Evolutionary conservation across 2,888 invertebrate species (phyloP).

Genomic region (Tipula lateralis): DNA sequence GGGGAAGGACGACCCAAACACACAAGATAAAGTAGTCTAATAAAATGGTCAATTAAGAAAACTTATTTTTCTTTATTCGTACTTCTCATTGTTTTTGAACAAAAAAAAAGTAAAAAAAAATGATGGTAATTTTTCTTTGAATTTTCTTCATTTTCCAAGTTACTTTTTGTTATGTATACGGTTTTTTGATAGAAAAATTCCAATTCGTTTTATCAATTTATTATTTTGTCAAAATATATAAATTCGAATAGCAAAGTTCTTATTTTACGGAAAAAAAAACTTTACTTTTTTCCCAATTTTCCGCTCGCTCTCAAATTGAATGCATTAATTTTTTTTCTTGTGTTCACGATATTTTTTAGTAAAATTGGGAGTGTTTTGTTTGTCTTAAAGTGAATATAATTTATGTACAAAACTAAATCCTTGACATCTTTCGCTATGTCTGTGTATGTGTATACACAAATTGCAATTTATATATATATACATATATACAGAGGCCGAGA

Average conservation of each 20-base stretch:
- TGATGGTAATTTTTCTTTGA: slow-evolving; percentile 19
- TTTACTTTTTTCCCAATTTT: background rate
- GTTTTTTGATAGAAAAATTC: background rate
- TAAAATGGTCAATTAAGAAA: slow-evolving; percentile 19
- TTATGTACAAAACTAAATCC: background rate
- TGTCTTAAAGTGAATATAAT: background rate
- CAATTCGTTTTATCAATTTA: slow-evolving; percentile 24
- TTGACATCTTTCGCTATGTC: background rate
- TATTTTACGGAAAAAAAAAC: background rate
- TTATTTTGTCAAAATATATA: slow-evolving; percentile 5
- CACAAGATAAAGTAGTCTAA: slow-evolving; percentile 9
- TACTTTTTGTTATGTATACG: background rate
- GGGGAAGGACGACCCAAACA: background rate
- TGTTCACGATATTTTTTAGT: background rate
- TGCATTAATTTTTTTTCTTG: background rate
- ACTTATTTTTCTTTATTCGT: slow-evolving; percentile 16
- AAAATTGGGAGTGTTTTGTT: slow-evolving; percentile 3
- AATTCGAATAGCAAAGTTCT: background rate
- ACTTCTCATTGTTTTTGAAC: slow-evolving; percentile 11
- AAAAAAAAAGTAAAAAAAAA: background rate
- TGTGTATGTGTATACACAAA: background rate
- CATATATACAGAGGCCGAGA: background rate
- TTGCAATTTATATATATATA: no score
- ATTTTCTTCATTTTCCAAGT: background rate
- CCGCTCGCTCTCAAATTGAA: background rate